These are phyloP conservation scores for Agrochola lota DNA, from an alignment of 2,888 invertebrate species.

Conservation along the genomic window DNA sequence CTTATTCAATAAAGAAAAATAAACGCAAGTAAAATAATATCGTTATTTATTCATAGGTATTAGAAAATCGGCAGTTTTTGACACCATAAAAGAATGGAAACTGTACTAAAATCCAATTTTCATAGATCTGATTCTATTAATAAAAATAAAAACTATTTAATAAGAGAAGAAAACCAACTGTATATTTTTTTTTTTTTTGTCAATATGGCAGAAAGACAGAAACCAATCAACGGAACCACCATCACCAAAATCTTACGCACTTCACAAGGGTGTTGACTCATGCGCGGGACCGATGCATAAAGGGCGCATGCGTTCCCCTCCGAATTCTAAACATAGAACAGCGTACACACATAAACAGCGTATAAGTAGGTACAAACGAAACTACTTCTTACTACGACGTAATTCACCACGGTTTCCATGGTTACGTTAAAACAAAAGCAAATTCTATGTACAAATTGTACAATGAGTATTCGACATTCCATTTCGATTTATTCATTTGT, in stretches of 20 bases:
- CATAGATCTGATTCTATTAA: not conserved
- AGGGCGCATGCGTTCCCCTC: constrained; percentile 76
- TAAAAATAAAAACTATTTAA: not conserved
- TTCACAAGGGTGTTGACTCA: constrained; percentile 62
- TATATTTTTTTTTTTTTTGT: not conserved
- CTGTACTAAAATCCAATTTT: not conserved
- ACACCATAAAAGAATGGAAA: not conserved
- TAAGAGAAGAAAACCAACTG: not conserved
- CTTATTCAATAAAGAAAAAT: not conserved
- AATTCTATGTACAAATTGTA: not conserved
- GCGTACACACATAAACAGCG: not conserved
- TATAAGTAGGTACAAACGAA: not conserved
- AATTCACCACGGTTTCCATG: constrained; percentile 33
- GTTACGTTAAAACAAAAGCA: constrained; percentile 35
- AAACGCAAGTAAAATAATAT: not conserved
- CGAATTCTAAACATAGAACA: constrained; percentile 65
- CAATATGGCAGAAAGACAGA: not conserved
- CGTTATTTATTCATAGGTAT: not conserved
- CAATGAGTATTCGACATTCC: not conserved
- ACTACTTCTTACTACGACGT: not conserved
- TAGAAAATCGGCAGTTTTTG: not conserved
- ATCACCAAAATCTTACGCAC: not conserved
- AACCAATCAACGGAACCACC: constrained; percentile 46
- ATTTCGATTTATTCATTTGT: not conserved
- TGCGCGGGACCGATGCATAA: constrained; percentile 66